phyloP scores from a whole-genome alignment of 2,888 invertebrate genomes.

The Yponomeuta cagnagella region DNA sequence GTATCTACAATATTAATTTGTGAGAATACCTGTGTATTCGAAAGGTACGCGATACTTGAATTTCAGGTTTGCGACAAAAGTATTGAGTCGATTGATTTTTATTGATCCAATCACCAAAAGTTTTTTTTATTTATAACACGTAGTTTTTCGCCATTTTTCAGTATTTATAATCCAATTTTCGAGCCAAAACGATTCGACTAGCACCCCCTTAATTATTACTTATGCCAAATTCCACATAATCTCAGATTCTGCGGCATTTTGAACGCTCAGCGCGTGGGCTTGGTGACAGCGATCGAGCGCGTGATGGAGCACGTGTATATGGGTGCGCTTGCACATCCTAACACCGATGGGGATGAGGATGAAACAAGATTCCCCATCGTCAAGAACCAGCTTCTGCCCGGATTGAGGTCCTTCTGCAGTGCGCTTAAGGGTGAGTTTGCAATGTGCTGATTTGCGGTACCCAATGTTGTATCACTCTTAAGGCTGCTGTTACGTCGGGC shows the following conservation, averaged over 20 bases:
- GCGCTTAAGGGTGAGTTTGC: constrained; percentile 82
- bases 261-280: constrained; percentile 84
- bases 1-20: too few species aligned
- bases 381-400: constrained; percentile 88
- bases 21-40: too few species aligned
- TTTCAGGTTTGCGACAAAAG: too few species aligned
- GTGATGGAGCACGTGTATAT: constrained; percentile 93
- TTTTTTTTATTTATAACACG: too few species aligned
- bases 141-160: too few species aligned
- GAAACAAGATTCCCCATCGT: constrained; percentile 86
- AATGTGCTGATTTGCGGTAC: neutral
- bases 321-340: constrained; percentile 90
- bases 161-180: neutral
- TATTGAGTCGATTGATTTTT: too few species aligned
- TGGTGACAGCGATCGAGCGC: constrained; percentile 91
- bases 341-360: constrained; percentile 87
- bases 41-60: too few species aligned
- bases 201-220: neutral
- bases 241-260: constrained; percentile 85
- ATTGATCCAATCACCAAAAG: too few species aligned
- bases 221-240: neutral
- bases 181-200: neutral
- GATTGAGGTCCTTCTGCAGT: constrained; percentile 90
- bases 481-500: too few species aligned
- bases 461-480: too few species aligned